Base-by-base conservation (phyloP, 2,888 invertebrate species). In the Sminthurides aquaticus region DNA sequence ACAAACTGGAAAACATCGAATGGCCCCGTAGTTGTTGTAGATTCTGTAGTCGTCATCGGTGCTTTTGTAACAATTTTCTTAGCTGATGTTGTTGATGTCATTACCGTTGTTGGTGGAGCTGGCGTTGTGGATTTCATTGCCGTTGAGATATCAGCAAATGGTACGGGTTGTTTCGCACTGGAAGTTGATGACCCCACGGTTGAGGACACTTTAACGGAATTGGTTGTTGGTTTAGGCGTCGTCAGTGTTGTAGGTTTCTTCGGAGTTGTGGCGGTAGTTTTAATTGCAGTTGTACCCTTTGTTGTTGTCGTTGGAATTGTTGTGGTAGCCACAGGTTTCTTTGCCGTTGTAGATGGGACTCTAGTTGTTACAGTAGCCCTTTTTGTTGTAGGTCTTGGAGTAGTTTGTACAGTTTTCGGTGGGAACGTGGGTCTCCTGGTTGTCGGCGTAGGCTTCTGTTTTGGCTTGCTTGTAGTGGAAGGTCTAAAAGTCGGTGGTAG, bases 401-500 rank as follows among this genome's bases (percentile, higher is more conserved):
- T 8, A 18, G 52, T 52, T 5, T n/a, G 20, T 18, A 49, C 22
- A n/a, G 58, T 22, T 15, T 18, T 48, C 3, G 27, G n/a, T 27
- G 49, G 49, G 48, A 52, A 3, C 1, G 60, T 49, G 18, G 60
- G 34, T 22, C n/a, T 3, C 27, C 58, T 65, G 22, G 27, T 49
- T 5, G 25, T 57, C 8, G 58, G 26, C 22, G 58, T 54, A 1
- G 56, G 1, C 11, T 24, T 54, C 18, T 20, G 1, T 5, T 55
- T 62, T 43, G 27, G 22, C n/a, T 3, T 59, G 1, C 18, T 3
- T 20, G 27, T 28, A 18, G 49, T 24, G 2, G 62, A 28, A n/a
- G 62, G 11, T 15, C 34, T 56, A 2, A 22, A 49, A 20, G 57
- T 20, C n/a, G 29, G 5, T 62, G 64, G 62, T 52, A 8, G 60